phyloP scores from a whole-genome alignment of 2,888 invertebrate genomes.

The Microplitis deprimator region DNA sequence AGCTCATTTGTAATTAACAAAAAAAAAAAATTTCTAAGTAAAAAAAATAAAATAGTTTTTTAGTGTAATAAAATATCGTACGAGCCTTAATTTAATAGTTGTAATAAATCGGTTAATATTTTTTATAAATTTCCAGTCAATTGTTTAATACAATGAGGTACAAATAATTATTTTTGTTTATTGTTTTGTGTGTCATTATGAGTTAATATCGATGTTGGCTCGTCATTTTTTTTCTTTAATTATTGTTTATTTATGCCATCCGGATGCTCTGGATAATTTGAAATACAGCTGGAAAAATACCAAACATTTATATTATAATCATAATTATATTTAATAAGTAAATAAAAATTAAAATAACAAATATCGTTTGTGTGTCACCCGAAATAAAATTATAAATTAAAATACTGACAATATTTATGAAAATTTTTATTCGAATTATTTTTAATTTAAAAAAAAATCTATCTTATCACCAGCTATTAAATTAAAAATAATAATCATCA shows the following conservation, averaged over 20 bases:
- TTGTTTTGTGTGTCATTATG: slow-evolving; percentile 14
- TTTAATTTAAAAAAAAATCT: background rate
- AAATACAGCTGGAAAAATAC: slow-evolving; percentile 84
- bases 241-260: slow-evolving; percentile 78
- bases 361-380: background rate
- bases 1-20: slow-evolving; percentile 57
- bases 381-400: no score
- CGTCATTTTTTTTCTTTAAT: background rate
- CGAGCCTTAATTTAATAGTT: background rate
- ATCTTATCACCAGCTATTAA: background rate
- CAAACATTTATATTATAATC: slow-evolving; percentile 33
- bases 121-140: slow-evolving; percentile 5
- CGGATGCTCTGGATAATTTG: slow-evolving; percentile 97
- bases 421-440: background rate
- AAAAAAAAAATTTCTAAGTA: slow-evolving; percentile 45
- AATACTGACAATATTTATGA: no score
- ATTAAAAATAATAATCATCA: background rate
- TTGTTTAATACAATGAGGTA: slow-evolving; percentile 17
- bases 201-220: background rate
- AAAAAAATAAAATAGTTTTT: slow-evolving; percentile 8
- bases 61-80: background rate
- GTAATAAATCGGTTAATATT: background rate
- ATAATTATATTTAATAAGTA: background rate
- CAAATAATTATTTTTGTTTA: slow-evolving; percentile 14
- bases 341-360: background rate